A percentile compares a stretch with the other conserved stretches of the same genome.
Evolutionary conservation across 1,140 invertebrate species (phyloP).

Genomic region (Nephotettix cincticeps): DNA sequence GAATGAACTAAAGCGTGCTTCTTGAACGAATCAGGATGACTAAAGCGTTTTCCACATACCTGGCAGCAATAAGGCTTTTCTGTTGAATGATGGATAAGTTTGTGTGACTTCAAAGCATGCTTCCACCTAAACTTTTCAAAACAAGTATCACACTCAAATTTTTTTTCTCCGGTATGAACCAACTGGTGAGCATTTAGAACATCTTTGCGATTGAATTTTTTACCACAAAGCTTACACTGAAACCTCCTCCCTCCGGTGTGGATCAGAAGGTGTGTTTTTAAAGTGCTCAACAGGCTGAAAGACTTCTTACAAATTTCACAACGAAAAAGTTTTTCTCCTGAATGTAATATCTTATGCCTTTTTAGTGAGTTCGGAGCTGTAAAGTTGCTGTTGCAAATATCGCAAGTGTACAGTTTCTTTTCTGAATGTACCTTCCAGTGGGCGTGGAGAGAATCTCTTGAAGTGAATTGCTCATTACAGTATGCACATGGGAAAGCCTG

Average conservation of each 20-base stretch:
- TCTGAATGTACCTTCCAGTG: not conserved
- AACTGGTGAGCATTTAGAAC: not conserved
- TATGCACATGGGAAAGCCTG: not conserved
- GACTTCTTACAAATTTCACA: slow-evolving; percentile 12
- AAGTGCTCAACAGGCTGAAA: not conserved
- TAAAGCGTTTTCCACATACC: not conserved
- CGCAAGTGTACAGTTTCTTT: not conserved
- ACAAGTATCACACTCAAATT: slow-evolving; percentile 1
- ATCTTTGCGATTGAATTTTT: not conserved
- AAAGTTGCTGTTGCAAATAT: not conserved
- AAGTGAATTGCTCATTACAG: not conserved
- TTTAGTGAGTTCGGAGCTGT: not conserved
- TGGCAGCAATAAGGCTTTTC: not conserved
- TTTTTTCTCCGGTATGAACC: slow-evolving; percentile 3
- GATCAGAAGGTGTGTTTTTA: slow-evolving; percentile 7
- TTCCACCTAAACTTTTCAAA: not conserved
- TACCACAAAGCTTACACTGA: not conserved
- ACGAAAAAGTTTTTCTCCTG: not conserved
- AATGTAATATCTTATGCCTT: not conserved
- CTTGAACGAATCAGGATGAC: slow-evolving; percentile 8
- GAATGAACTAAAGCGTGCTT: not conserved
- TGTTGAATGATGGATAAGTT: not conserved
- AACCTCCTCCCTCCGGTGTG: not conserved
- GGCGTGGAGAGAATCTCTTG: not conserved
- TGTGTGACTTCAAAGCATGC: slow-evolving; percentile 10